Base-by-base conservation (phyloP, 2,113 vertebrate species). In the Aspiorhynchus laticeps region DNA sequence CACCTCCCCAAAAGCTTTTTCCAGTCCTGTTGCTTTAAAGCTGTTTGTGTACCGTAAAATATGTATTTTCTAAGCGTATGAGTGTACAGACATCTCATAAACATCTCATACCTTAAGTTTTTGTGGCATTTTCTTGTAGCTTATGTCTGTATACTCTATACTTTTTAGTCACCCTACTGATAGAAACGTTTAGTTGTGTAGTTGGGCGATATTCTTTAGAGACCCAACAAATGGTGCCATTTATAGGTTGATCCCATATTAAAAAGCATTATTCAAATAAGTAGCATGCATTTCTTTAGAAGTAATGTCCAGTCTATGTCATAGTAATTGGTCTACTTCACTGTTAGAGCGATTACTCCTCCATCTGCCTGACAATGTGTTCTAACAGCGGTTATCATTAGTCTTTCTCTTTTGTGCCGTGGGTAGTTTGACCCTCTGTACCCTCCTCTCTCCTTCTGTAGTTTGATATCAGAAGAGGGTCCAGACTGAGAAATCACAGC, bases 391-490 rank as follows among this genome's bases (percentile, higher is more conserved):
- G 19, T 14, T 74, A 24, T 76, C 36, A 74, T 74, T 41, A 74
- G 36, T 53, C n/a, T 73, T 61, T 7, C 83, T 61, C 51, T 85
- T 36, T 63, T 43, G 21, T 77, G 36, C 43, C n/a, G 24, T 61
- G 24, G 71, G 71, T 63, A 21, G 85, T 89, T 89, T 87, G 89
- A 93, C 86, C 87, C 31, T 83, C 26, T 7, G 1, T 63, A 77
- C 88, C 33, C 75, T 80, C 78, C 9, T 88, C 38, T 88, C 87
- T 90, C 59, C 0, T 86, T 33, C 56, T 61, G 78, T 80, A 80
- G 90, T 91, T 85, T 91, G 87, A 90, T 91, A 90, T 90, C 56
- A 12, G 78, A 84, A 87, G 85, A 91, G 80, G 83, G 86, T 75
- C 59, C 84, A 89, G 79, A 86, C 89, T 91, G 84, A 86, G 88